Percentiles rank a stretch among this genome's conserved stretches.
Evolutionary conservation across 2,113 vertebrate species (phyloP).

Genomic region (Illadopsis cleaveri): DNA sequence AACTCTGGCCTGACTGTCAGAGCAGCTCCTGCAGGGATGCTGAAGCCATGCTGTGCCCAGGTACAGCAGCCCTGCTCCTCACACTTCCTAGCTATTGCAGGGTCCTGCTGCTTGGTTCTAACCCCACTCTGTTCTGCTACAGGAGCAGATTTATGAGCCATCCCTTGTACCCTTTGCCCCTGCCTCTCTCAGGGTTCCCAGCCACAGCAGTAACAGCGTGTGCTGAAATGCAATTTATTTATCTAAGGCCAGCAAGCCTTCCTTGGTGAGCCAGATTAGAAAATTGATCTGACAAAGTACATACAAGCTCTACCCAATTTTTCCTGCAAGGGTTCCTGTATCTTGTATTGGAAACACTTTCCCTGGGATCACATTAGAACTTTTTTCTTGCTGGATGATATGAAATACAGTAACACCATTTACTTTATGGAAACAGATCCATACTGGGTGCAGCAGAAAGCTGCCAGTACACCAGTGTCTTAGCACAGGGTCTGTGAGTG

Average conservation of each 20-base stretch:
- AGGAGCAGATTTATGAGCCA: not conserved
- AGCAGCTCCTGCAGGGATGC: not conserved
- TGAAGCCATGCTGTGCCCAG: accelerated
- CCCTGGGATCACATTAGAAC: not conserved
- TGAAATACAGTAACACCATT: not conserved
- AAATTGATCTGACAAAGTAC: conserved; percentile 37
- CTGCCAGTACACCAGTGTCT: not conserved
- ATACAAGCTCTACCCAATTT: not conserved
- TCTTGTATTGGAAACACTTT: not conserved
- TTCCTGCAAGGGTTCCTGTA: not conserved
- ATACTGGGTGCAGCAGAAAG: not conserved
- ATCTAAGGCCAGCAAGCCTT: not conserved
- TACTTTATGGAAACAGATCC: not conserved
- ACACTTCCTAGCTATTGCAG: accelerated
- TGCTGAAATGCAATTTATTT: not conserved
- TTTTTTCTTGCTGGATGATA: not conserved
- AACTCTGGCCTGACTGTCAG: not conserved
- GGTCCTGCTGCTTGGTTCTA: not conserved
- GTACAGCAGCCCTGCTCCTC: not conserved
- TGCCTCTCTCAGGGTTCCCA: not conserved
- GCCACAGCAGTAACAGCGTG: not conserved
- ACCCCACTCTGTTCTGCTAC: not conserved
- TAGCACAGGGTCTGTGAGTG: not conserved
- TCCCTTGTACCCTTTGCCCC: not conserved
- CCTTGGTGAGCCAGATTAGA: not conserved